phyloP scores from a whole-genome alignment of 1,140 invertebrate species.

The Arctopsyche grandis region DNA sequence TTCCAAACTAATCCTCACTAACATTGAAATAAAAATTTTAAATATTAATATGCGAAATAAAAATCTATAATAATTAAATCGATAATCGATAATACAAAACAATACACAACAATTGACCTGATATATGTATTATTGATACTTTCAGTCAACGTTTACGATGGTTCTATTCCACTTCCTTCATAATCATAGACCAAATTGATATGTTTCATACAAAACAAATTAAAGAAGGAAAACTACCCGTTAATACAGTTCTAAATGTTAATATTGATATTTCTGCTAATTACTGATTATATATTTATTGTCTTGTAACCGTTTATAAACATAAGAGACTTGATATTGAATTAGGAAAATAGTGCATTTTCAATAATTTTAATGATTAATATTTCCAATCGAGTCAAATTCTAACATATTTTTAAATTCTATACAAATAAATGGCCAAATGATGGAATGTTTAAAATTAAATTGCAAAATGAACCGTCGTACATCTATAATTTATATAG shows the following conservation, averaged over 20 bases:
- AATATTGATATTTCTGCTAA: constrained; percentile 13
- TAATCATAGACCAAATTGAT: too few relatives aligned
- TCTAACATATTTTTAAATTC: too few relatives aligned
- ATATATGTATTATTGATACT: background rate
- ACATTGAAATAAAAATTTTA: background rate
- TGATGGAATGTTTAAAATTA: constrained; percentile 4
- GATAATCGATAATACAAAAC: background rate
- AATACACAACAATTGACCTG: background rate
- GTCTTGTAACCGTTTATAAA: constrained; percentile 5
- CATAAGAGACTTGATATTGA: background rate
- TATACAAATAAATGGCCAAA: constrained; percentile 6
- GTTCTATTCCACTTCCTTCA: too few relatives aligned
- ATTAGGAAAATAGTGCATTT: background rate
- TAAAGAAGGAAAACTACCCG: background rate
- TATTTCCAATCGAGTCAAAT: too few relatives aligned
- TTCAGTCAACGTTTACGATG: too few relatives aligned
- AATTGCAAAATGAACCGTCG: background rate
- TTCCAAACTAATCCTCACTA: too few relatives aligned
- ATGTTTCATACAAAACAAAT: background rate
- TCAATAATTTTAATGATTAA: too few relatives aligned
- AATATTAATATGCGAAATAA: background rate
- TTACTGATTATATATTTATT: constrained; percentile 23
- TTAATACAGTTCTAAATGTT: background rate
- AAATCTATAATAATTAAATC: background rate
- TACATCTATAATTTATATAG: background rate